phyloP scores from a whole-genome alignment of 2,888 invertebrate species.

The Drosophila atripex region DNA sequence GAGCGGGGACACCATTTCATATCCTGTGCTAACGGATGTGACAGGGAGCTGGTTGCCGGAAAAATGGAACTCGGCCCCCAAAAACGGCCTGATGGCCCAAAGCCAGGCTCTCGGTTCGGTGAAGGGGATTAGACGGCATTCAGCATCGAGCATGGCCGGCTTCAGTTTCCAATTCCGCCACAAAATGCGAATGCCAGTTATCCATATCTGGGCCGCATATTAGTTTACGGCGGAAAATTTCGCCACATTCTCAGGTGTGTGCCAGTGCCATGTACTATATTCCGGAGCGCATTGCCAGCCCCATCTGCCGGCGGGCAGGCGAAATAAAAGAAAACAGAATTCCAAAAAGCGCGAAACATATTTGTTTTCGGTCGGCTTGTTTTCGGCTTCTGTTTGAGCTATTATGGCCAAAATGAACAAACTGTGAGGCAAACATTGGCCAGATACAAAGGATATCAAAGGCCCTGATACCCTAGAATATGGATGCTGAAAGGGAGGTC shows the following conservation, averaged over 20 bases:
- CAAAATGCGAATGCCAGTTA: conserved; percentile 19
- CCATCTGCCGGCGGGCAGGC: conserved; percentile 46
- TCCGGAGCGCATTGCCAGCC: conserved; percentile 19
- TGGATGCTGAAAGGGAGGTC: conserved; percentile 3
- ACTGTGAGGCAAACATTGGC: conserved; percentile 14
- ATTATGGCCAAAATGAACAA: conserved; percentile 32
- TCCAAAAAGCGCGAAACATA: conserved; percentile 56
- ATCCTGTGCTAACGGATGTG: conserved; percentile 71
- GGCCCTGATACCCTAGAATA: neutral
- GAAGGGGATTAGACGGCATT: conserved; percentile 48
- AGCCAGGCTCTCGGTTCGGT: conserved; percentile 48
- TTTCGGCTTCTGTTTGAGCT: conserved; percentile 16
- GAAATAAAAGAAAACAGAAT: conserved; percentile 64
- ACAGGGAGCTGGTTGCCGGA: conserved; percentile 35
- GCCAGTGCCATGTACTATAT: conserved; percentile 28
- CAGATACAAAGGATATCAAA: conserved; percentile 8
- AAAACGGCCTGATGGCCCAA: conserved; percentile 51
- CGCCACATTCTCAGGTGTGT: conserved; percentile 60
- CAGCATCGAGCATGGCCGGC: neutral
- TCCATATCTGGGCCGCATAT: conserved; percentile 32
- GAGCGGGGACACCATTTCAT: conserved; percentile 55
- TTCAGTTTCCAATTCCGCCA: conserved; percentile 13
- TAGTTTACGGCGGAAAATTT: conserved; percentile 58
- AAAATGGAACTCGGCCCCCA: conserved; percentile 32
- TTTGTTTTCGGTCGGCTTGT: conserved; percentile 56